Evolutionary conservation across 2,797 vertebrate species (phyloP).

Genomic region (Falco rusticolus): DNA sequence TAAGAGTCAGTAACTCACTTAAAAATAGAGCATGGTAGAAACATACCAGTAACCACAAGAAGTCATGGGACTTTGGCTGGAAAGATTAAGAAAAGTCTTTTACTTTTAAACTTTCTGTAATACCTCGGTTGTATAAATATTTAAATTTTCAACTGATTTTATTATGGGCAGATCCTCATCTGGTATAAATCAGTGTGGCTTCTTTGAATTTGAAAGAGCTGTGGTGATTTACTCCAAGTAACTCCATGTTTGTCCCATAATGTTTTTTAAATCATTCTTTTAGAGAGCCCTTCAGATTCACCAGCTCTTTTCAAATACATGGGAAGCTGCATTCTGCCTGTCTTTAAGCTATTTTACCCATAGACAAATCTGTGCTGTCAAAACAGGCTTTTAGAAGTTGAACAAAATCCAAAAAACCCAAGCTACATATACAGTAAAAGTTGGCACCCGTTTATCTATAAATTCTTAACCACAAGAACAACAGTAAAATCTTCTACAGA

Average conservation of each 20-base stretch:
- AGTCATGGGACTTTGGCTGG: neutral
- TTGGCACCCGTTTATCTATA: constrained; percentile 55
- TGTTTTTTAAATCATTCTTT: neutral
- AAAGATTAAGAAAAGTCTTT: constrained; percentile 26
- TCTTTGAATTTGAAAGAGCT: constrained; percentile 43
- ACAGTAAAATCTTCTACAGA: constrained; percentile 19
- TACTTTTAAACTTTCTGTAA: constrained; percentile 30
- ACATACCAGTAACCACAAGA: constrained; percentile 19
- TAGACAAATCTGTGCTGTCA: constrained; percentile 65
- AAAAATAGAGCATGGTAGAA: constrained; percentile 8
- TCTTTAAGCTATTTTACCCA: constrained; percentile 46
- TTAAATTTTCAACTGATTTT: constrained; percentile 52
- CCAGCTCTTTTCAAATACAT: constrained; percentile 21
- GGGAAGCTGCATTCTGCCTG: constrained; percentile 15
- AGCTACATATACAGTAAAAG: neutral
- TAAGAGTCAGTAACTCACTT: neutral
- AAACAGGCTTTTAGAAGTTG: constrained; percentile 74
- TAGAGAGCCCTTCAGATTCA: neutral
- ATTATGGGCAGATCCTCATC: constrained; percentile 40
- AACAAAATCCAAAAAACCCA: constrained; percentile 54
- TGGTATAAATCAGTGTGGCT: constrained; percentile 46
- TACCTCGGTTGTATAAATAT: constrained; percentile 49
- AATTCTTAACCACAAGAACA: constrained; percentile 37
- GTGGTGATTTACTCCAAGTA: constrained; percentile 4
- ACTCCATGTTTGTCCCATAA: neutral